Evolutionary conservation across 37 sponge, comb jelly and placozoan genomes (phyloP).

Genomic region (Crambe crambe): DNA sequence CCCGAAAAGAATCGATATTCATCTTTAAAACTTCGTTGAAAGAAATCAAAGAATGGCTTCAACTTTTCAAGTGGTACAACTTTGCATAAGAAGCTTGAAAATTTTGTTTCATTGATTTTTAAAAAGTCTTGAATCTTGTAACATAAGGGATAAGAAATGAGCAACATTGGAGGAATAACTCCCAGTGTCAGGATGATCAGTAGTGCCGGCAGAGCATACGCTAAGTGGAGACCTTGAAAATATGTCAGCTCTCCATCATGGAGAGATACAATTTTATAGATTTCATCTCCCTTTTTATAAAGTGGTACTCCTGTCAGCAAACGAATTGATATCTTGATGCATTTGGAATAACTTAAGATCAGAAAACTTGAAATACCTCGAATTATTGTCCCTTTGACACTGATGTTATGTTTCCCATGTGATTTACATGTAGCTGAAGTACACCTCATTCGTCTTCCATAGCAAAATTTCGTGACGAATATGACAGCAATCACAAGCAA

Average conservation of each 20-base stretch:
- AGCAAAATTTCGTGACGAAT: background rate
- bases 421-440: background rate
- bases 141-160: background rate
- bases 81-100: background rate
- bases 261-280: background rate
- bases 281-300: background rate
- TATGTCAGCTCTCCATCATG: conserved; percentile 8
- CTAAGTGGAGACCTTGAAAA: background rate
- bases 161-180: conserved; percentile 3
- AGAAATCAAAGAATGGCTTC: conserved; percentile 3
- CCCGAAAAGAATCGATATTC: conserved; percentile 3
- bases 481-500: background rate
- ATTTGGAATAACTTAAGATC: conserved; percentile 25
- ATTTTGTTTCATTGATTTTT: background rate
- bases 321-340: background rate
- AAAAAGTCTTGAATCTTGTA: background rate
- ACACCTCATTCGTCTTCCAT: background rate
- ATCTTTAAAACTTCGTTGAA: conserved; percentile 18
- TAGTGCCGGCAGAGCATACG: conserved; percentile 25
- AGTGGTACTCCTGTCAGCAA: background rate
- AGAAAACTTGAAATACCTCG: conserved; percentile 34
- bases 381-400: background rate
- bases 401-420: background rate
- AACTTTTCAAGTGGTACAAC: background rate
- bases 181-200: background rate